Conservation (phyloP, 2,888 invertebrate species). For the Cataglyphis albicans region DNA sequence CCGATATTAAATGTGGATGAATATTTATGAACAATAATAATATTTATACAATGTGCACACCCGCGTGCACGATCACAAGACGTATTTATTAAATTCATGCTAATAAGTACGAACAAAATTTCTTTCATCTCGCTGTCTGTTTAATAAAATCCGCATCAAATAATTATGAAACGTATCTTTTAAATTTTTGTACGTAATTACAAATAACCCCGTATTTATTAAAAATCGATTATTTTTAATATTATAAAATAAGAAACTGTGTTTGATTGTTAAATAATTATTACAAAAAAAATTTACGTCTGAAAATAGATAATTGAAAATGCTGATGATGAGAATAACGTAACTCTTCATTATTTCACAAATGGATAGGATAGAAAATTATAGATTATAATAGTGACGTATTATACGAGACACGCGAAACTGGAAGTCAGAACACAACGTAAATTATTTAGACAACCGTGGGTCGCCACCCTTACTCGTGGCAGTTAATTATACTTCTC, state of each 20-base stretch:
- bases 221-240: not conserved
- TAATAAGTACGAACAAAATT: conserved; percentile 73
- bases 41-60: conserved; percentile 80
- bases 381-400: conserved; percentile 69
- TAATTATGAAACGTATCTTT: conserved; percentile 2
- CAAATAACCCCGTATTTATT: not conserved
- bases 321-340: not conserved
- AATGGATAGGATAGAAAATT: conserved; percentile 29
- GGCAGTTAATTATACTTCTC: conserved; percentile 73
- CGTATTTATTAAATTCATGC: conserved; percentile 81
- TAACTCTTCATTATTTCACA: conserved; percentile 8
- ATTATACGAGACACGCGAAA: conserved; percentile 61
- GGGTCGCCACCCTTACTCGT: conserved; percentile 62
- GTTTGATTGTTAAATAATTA: not conserved
- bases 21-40: conserved; percentile 84
- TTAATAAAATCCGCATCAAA: conserved; percentile 12
- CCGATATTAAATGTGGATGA: conserved; percentile 82
- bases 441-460: conserved; percentile 76
- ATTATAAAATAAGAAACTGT: not conserved
- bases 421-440: conserved; percentile 61
- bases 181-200: not conserved
- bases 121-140: conserved; percentile 26
- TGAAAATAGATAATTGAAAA: not conserved
- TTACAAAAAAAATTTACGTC: not conserved
- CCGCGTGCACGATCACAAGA: conserved; percentile 59